A percentile compares a stretch with the other conserved stretches of the same genome.
Conservation (phyloP, 2,888 invertebrate species). For the Lithophane ornitopus region DNA sequence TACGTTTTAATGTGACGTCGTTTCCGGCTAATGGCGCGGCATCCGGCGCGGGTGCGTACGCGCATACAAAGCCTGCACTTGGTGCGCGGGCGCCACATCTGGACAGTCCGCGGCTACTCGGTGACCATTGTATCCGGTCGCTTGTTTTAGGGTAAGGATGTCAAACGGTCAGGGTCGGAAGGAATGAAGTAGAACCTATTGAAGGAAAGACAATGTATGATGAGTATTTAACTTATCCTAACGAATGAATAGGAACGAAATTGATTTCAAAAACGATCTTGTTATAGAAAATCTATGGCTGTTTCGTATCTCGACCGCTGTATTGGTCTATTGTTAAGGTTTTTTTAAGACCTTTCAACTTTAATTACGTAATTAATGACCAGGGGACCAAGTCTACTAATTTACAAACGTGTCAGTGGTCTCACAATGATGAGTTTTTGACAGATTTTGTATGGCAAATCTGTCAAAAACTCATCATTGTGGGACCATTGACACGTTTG, state of each 20-base stretch:
- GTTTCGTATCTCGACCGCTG: background rate
- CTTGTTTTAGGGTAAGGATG: slow-evolving; percentile 58
- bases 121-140: slow-evolving; percentile 65
- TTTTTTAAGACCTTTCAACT: background rate
- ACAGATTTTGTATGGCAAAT: no score
- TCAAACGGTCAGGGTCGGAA: slow-evolving; percentile 32
- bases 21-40: slow-evolving; percentile 79
- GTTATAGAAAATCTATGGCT: no score
- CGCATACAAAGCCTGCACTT: slow-evolving; percentile 80
- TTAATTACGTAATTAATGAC: no score
- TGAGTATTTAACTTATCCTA: background rate
- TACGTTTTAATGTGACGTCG: slow-evolving; percentile 79
- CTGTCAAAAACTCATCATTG: no score
- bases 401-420: no score
- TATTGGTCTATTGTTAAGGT: background rate
- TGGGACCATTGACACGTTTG: no score
- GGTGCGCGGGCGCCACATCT: slow-evolving; percentile 79
- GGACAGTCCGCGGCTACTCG: slow-evolving; percentile 62
- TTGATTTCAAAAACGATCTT: background rate
- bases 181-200: slow-evolving; percentile 7
- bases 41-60: slow-evolving; percentile 78
- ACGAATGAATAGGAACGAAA: background rate
- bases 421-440: no score
- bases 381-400: no score
- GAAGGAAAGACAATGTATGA: slow-evolving; percentile 1